Evolutionary conservation across 2,113 vertebrate species (phyloP).

Genomic region (Melanotaenia duboulayi): DNA sequence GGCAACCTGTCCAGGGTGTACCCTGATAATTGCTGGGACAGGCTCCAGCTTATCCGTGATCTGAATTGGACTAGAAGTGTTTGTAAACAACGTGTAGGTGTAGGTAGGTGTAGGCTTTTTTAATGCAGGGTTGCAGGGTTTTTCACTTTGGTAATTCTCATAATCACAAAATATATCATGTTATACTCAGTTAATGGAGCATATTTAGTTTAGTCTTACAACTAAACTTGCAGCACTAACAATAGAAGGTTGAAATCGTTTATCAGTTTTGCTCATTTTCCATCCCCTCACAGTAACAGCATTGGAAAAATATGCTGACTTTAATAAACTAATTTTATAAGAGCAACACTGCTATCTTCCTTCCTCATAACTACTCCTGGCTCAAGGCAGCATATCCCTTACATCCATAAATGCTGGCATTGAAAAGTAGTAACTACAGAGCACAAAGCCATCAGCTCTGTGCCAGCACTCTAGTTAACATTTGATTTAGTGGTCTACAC

Average conservation of each 20-base stretch:
- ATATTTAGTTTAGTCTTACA: too few species aligned
- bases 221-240: too few species aligned
- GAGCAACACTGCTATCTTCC: slow-evolving; percentile 21
- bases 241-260: background rate
- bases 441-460: slow-evolving; percentile 60
- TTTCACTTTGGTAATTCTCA: too few species aligned
- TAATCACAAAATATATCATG: too few species aligned
- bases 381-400: slow-evolving; percentile 31
- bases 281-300: background rate
- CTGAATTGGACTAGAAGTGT: too few species aligned
- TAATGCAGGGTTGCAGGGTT: too few species aligned
- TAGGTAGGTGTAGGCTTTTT: too few species aligned
- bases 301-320: slow-evolving; percentile 2
- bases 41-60: too few species aligned
- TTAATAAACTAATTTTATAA: slow-evolving; percentile 28
- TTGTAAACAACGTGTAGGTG: too few species aligned
- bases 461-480: slow-evolving; percentile 61
- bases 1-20: too few species aligned
- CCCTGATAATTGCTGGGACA: too few species aligned
- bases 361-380: slow-evolving; percentile 31
- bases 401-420: slow-evolving; percentile 63
- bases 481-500: slow-evolving; percentile 65
- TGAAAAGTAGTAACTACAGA: slow-evolving; percentile 59
- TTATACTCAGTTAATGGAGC: too few species aligned
- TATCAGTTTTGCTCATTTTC: background rate